Conservation (phyloP, 2,888 invertebrate genomes). For the Drosophila mulleri region DNA sequence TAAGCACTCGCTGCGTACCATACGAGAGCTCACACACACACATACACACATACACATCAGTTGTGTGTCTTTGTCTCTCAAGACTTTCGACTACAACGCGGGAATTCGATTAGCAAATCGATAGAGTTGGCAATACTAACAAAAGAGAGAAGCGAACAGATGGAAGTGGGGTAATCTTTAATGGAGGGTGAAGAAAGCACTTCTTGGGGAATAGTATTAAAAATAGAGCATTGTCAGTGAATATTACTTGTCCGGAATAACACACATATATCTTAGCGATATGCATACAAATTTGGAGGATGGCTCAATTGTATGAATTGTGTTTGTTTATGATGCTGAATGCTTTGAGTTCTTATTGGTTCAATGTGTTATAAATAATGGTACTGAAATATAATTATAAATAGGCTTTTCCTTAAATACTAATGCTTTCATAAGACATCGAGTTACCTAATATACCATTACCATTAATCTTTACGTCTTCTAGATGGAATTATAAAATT, state of each 20-base stretch:
- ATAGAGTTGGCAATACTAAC: slow-evolving; percentile 13
- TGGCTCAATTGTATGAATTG: background rate
- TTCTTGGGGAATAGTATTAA: background rate
- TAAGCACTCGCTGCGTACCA: slow-evolving; percentile 39
- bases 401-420: no score
- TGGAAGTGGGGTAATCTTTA: background rate
- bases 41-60: slow-evolving; percentile 4
- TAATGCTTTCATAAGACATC: no score
- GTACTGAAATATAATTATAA: no score
- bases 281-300: background rate
- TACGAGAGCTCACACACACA: slow-evolving; percentile 17
- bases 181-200: background rate
- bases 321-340: background rate
- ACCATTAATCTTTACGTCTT: no score
- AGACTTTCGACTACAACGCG: slow-evolving; percentile 9
- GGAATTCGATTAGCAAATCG: slow-evolving; percentile 20
- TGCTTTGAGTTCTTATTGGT: background rate
- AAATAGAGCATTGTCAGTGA: background rate
- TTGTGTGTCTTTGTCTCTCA: slow-evolving; percentile 13
- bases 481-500: no score
- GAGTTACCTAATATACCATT: no score
- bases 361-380: no score
- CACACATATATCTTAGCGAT: background rate
- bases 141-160: background rate
- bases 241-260: background rate